phyloP scores from a whole-genome alignment of 2,888 invertebrate genomes.

The Pandemis heparana region DNA sequence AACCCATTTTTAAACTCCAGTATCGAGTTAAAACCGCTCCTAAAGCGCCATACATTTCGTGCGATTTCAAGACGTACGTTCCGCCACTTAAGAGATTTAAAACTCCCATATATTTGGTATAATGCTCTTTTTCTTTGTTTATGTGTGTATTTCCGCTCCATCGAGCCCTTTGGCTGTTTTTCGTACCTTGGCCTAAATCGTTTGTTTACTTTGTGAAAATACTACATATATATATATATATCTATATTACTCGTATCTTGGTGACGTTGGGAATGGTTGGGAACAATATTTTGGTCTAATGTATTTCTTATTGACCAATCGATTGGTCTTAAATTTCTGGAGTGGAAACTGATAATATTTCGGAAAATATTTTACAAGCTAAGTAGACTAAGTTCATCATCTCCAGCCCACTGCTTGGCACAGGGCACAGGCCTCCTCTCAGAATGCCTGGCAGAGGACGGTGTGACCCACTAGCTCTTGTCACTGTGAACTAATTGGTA shows the following conservation, averaged over 20 bases:
- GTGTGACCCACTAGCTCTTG: no score
- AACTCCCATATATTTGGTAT: conserved; percentile 40
- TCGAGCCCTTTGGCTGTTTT: conserved; percentile 31
- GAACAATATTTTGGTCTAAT: no score
- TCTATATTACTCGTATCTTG: no score
- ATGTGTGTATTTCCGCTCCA: conserved; percentile 34
- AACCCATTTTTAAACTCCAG: background rate
- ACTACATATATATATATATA: background rate
- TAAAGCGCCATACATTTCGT: conserved; percentile 29
- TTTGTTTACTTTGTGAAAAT: conserved; percentile 28
- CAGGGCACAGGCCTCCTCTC: no score
- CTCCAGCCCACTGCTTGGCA: no score
- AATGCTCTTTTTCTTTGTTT: conserved; percentile 34
- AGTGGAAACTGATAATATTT: no score
- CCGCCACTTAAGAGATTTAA: conserved; percentile 43
- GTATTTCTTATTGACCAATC: no score
- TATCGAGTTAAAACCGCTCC: conserved; percentile 34
- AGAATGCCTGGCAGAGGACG: no score
- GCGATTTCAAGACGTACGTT: conserved; percentile 32
- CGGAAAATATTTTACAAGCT: no score
- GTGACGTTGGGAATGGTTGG: no score
- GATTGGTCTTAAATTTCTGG: no score
- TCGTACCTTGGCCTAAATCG: conserved; percentile 29
- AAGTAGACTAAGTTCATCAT: no score
- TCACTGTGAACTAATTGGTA: background rate